Evolutionary conservation across 1,140 invertebrate genomes (phyloP), one percentile per base, ranked within the genome.

Genomic region (Manduca sexta): DNA sequence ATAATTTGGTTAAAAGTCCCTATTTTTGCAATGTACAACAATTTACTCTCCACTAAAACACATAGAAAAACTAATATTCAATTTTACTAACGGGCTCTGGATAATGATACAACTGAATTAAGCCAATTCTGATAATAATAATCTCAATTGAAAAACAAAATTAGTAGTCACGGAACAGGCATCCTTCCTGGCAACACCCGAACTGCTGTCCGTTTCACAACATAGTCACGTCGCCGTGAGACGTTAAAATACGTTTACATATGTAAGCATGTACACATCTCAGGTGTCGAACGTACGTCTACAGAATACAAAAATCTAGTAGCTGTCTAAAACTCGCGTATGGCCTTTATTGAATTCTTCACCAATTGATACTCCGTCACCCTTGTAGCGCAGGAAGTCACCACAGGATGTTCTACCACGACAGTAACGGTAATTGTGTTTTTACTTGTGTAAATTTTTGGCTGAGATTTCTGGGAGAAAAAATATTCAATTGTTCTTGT

Each of bases 311-410:
- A 64, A 77, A 63, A 48, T 45, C 44, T 44, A 33, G 34, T 34
- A 51, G 49, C 52, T 60, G 57, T 41, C 57, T 58, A 56, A 40
- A 41, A 15, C 48, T 51, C 65, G 57, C 68, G 60, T 63, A 67
- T 69, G 38, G 13, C 56, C 51, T 71, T 65, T 74, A 77, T 72
- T 74, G 69, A 74, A 75, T 73, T 72, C 74, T 59, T 54, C 45
- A 57, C 45, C 69, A 69, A 74, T 73, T 73, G 66, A 66, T 66
- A 74, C 60, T 64, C 64, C 50, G 66, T 65, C 64, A 64, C 64
- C 60, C 53, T 50, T 63, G 49, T 49, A 64, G 60, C 45, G 51
- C 67, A 71, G 72, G 74, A 78, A 74, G 56, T 53, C 51, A 49
- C 45, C 51, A 58, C 64, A 69, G 62, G 61, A 72, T 63, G 53